Evolutionary conservation across 2,888 invertebrate genomes (phyloP).

Genomic region (Macroteleia sp.): DNA sequence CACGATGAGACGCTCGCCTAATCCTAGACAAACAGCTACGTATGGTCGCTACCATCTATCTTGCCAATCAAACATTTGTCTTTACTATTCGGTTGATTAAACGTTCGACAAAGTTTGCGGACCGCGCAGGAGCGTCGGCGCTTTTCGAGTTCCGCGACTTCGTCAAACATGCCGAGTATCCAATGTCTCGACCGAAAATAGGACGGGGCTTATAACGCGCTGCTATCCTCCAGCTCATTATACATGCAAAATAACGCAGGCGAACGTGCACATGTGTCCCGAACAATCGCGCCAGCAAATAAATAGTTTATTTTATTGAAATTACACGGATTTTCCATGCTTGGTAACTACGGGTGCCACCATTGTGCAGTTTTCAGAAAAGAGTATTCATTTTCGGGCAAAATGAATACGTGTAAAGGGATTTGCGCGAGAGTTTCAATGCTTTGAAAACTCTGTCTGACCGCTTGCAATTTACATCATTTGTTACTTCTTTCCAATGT

Average conservation of each 20-base stretch:
- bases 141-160: constrained; percentile 3
- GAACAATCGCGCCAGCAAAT: constrained; percentile 1
- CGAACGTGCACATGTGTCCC: constrained; percentile 4
- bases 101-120: constrained; percentile 69
- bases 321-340: constrained; percentile 18
- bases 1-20: constrained; percentile 69
- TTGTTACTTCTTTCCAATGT: too few species aligned
- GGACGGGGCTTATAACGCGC: constrained; percentile 14
- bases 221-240: constrained; percentile 3
- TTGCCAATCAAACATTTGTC: constrained; percentile 83
- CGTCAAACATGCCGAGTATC: constrained; percentile 17
- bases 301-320: constrained; percentile 44
- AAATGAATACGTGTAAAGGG: constrained; percentile 4
- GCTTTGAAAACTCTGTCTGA: too few species aligned
- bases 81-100: constrained; percentile 82
- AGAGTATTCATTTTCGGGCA: not conserved
- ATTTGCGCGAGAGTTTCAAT: too few species aligned
- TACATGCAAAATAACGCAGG: constrained; percentile 31
- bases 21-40: constrained; percentile 77
- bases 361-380: constrained; percentile 3
- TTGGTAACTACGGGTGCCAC: not conserved
- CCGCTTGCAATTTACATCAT: too few species aligned
- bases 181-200: constrained; percentile 18
- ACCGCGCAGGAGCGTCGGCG: constrained; percentile 16
- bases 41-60: constrained; percentile 65